These are phyloP conservation scores for Tipula vernalis DNA, from an alignment of 2,888 invertebrate species.

Conservation along the genomic window DNA sequence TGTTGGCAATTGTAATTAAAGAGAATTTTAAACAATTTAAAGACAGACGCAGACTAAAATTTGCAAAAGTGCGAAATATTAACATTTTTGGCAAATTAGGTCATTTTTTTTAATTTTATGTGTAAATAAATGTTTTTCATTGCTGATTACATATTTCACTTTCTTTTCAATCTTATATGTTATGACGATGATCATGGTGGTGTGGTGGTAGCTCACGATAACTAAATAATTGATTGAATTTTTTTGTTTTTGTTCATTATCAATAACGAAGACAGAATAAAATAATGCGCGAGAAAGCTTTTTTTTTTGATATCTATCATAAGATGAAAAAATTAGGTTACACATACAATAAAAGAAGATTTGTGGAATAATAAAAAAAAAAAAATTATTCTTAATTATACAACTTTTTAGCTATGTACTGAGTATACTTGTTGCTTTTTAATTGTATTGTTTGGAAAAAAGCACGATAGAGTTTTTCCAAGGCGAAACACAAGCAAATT, in stretches of 20 bases:
- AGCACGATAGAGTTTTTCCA: neutral
- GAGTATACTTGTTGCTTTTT: neutral
- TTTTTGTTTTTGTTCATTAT: neutral
- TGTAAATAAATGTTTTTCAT: neutral
- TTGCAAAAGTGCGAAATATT: neutral
- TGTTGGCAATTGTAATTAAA: neutral
- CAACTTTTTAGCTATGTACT: neutral
- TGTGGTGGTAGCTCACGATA: neutral
- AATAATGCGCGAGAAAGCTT: neutral
- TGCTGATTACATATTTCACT: neutral
- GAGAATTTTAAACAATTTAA: neutral
- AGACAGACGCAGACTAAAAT: neutral
- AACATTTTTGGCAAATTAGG: neutral
- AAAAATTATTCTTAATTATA: neutral
- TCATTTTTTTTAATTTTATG: neutral
- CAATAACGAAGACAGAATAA: neutral
- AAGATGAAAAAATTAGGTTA: neutral
- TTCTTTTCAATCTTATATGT: neutral
- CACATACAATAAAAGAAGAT: neutral
- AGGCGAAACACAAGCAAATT: neutral
- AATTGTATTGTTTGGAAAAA: neutral
- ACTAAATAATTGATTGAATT: neutral
- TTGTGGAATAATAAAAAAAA: neutral
- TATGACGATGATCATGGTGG: neutral
- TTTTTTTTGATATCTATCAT: neutral